Base-by-base conservation (phyloP, 1,140 invertebrate genomes). In the Frieseomelitta varia region DNA sequence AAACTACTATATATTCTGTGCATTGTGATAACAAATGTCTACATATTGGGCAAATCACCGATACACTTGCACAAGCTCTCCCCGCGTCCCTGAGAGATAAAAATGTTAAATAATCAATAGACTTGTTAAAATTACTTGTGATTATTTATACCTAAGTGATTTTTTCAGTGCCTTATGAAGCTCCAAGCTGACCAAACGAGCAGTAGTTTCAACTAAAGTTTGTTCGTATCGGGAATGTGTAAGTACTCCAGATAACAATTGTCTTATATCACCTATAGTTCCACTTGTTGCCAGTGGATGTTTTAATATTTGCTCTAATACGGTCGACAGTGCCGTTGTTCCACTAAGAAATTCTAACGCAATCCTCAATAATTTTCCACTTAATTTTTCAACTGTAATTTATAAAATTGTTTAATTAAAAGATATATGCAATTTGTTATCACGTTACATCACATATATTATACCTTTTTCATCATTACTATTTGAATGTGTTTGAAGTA, bases 191-290 rank as follows among this genome's bases (percentile, higher is more conserved):
- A 94, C 94, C 78, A 95, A 88, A 87, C 92, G 93, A 10, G 94
- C 91, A 34, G 94, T 94, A 39, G 94, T 94, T 89, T 95, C 93
- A 27, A 95, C 93, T 53, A 94, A 88, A 76, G 93, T 92, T 92
- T 95, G 93, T 80, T 95, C 94, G 24, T 95, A 95, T 67, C 91
- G 90, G 27, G 94, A 94, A 81, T 95, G 94, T 27, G 92, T 93
- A 24, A 95, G 89, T 24, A 95, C 94, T n/a, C 94, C 93, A 34
- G 93, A 93, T 1, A 95, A 80, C 8, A 95, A 81, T 86, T 93
- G 92, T 80, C 93, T 86, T 79, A 95, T 94, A 84, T 95, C 94
- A 68, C 94, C 94, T 76, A 95, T 94, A 1, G 94, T 95, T 21
- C 94, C 94, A 73, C 93, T 92, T 51, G 92, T 95, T n/a, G 93